phyloP scores from a whole-genome alignment of 2,797 vertebrate species.

The Melanotaenia parkinsoni region DNA sequence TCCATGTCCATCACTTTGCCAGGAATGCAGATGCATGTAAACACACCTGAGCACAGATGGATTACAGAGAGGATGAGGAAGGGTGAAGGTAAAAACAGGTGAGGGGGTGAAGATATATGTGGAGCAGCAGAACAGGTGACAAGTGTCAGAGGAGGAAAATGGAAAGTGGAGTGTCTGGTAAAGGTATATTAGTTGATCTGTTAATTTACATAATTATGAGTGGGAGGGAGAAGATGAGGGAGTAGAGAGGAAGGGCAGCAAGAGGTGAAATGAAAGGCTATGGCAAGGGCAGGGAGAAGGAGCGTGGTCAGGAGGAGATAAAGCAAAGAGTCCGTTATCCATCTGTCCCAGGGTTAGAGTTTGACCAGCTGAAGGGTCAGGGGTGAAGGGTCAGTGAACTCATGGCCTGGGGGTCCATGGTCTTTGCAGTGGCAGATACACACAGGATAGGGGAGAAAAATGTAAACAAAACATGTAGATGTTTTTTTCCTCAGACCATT shows the following conservation, averaged over 20 bases:
- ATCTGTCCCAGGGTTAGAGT: constrained; percentile 80
- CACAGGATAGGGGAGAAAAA: constrained; percentile 46
- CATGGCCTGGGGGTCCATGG: constrained; percentile 53
- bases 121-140: constrained; percentile 22
- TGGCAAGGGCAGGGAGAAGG: constrained; percentile 46
- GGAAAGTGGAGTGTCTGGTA: constrained; percentile 29
- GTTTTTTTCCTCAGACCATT: constrained; percentile 10
- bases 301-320: constrained; percentile 74
- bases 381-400: constrained; percentile 68
- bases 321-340: constrained; percentile 74
- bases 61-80: constrained; percentile 12
- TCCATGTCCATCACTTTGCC: background rate
- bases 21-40: background rate
- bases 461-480: constrained; percentile 41
- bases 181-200: constrained; percentile 29
- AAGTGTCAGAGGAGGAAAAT: constrained; percentile 13
- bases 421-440: constrained; percentile 61
- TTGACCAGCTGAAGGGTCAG: constrained; percentile 78
- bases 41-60: constrained; percentile 11
- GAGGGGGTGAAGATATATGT: constrained; percentile 11
- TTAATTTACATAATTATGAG: constrained; percentile 54
- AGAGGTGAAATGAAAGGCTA: constrained; percentile 61
- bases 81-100: constrained; percentile 18
- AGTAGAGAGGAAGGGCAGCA: constrained; percentile 46
- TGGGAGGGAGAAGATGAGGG: constrained; percentile 36